phyloP scores from a whole-genome alignment of 2,888 invertebrate genomes.

The Cantharis rustica region DNA sequence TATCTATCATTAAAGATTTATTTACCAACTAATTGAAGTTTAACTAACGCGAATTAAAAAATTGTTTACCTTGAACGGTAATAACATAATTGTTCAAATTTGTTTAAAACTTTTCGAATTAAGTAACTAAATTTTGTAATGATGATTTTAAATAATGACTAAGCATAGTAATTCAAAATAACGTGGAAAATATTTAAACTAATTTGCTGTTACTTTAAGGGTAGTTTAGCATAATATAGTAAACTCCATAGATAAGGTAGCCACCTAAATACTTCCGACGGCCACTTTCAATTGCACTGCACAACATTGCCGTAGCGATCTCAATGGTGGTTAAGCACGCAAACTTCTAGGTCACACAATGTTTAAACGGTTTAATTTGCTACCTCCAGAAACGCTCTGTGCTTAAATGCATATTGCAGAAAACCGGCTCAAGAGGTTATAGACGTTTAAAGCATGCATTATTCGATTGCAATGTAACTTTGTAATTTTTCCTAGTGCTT shows the following conservation, averaged over 20 bases:
- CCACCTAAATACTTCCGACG: slow-evolving; percentile 55
- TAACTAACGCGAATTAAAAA: background rate
- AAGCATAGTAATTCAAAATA: background rate
- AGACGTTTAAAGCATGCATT: background rate
- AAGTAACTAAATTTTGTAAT: background rate
- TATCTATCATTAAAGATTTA: background rate
- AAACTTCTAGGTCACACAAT: slow-evolving; percentile 28
- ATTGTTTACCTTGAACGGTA: background rate
- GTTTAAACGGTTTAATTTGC: slow-evolving; percentile 24
- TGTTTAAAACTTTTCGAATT: background rate
- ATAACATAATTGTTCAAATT: background rate
- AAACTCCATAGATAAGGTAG: slow-evolving; percentile 54
- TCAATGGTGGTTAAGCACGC: slow-evolving; percentile 36
- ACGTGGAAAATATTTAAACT: slow-evolving; percentile 42
- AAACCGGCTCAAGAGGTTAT: background rate
- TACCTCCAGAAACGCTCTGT: background rate
- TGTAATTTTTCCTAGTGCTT: background rate
- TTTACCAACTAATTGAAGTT: background rate
- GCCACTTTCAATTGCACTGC: slow-evolving; percentile 54
- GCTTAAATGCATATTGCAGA: background rate
- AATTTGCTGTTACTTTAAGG: slow-evolving; percentile 57
- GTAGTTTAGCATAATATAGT: slow-evolving; percentile 58
- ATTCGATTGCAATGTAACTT: background rate
- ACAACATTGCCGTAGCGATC: slow-evolving; percentile 33
- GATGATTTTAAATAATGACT: background rate